A percentile compares a stretch with the other conserved stretches of the same genome.
These are phyloP conservation scores for Cephus spinipes DNA, from an alignment of 2,888 invertebrate genomes.

Conservation along the genomic window DNA sequence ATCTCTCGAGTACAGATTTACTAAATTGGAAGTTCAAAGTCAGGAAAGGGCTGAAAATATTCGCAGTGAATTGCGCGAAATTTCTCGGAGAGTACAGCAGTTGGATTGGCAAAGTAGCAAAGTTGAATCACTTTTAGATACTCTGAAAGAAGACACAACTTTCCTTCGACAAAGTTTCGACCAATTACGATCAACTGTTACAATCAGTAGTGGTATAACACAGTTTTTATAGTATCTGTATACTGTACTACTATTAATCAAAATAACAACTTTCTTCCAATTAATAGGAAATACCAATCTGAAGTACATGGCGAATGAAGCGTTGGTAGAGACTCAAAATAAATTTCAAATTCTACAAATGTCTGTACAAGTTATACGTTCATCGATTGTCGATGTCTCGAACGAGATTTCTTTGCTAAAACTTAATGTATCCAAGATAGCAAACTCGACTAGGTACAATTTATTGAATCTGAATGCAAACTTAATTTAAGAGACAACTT, in stretches of 20 bases:
- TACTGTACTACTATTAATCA: background rate
- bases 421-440: background rate
- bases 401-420: background rate
- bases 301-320: background rate
- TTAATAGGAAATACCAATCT: background rate
- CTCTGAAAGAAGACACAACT: conserved; percentile 61
- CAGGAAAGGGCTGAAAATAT: conserved; percentile 64
- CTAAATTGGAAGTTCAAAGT: conserved; percentile 63
- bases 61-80: conserved; percentile 63
- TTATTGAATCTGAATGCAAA: background rate
- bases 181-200: background rate
- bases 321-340: background rate
- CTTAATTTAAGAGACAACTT: background rate
- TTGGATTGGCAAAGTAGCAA: conserved; percentile 65
- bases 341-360: conserved; percentile 5
- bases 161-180: conserved; percentile 1
- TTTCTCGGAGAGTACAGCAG: conserved; percentile 61
- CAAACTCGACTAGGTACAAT: background rate
- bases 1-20: conserved; percentile 63
- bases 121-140: conserved; percentile 60
- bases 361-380: conserved; percentile 2
- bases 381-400: background rate
- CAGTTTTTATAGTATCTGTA: background rate
- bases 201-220: background rate
- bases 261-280: background rate